Conservation (phyloP, 2,797 vertebrate species). For the Hippocampus kuda region DNA sequence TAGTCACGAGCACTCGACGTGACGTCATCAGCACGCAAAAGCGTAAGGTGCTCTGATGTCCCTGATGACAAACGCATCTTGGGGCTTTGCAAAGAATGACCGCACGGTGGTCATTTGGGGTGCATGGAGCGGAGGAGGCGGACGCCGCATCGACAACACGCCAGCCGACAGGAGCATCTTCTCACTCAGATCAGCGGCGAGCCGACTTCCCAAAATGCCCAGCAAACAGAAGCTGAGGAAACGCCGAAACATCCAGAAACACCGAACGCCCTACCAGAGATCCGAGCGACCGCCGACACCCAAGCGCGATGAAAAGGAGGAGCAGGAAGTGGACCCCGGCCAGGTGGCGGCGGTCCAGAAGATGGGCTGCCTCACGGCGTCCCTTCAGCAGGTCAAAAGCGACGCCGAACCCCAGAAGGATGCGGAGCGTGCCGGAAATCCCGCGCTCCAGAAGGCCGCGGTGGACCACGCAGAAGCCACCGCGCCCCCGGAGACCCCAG, state of each 20-base stretch:
- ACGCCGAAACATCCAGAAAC: not conserved
- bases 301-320: not conserved
- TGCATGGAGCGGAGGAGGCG: not conserved
- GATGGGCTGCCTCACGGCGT: not conserved
- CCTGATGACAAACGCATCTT: not conserved
- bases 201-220: not conserved
- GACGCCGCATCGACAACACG: not conserved
- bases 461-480: not conserved
- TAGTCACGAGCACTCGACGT: not conserved
- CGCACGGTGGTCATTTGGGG: not conserved
- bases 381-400: not conserved
- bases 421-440: not conserved
- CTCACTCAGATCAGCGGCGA: not conserved
- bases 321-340: not conserved
- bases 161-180: not conserved
- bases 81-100: not conserved
- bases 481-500: not conserved
- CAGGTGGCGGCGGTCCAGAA: not conserved
- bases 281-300: not conserved
- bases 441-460: not conserved
- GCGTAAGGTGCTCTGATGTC: not conserved
- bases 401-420: not conserved
- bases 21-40: not conserved
- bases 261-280: conserved; percentile 2
- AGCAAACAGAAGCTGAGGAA: conserved; percentile 1